A percentile compares a stretch with the other conserved stretches of the same genome.
Conservation (phyloP, 37 sponge, comb jelly and placozoan species). For the Cladorhizidae sp. region DNA sequence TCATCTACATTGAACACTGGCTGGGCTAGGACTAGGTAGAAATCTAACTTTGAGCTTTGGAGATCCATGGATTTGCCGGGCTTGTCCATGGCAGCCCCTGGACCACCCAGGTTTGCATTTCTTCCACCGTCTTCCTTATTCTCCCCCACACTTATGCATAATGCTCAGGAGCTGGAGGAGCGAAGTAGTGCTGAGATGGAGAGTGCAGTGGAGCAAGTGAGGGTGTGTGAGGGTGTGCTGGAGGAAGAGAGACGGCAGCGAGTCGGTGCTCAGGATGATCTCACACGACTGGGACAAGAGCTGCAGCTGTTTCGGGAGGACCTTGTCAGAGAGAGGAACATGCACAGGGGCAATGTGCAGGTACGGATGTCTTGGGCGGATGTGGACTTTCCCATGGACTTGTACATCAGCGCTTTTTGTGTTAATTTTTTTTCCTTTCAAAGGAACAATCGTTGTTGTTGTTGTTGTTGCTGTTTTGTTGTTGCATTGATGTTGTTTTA, state of each 20-base stretch:
- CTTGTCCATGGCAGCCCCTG: too few relatives aligned
- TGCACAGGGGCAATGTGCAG: slow-evolving; percentile 4
- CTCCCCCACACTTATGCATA: neutral
- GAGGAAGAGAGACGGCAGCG: slow-evolving; percentile 31
- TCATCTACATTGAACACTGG: too few relatives aligned
- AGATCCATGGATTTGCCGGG: too few relatives aligned
- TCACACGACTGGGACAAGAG: slow-evolving; percentile 30
- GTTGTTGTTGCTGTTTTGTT: neutral
- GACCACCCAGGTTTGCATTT: too few relatives aligned
- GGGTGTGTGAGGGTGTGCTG: slow-evolving; percentile 36
- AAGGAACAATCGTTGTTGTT: neutral
- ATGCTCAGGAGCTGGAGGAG: slow-evolving; percentile 55
- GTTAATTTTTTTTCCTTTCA: neutral
- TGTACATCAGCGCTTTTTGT: neutral
- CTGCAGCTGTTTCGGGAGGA: slow-evolving; percentile 24
- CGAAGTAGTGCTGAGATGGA: slow-evolving; percentile 31
- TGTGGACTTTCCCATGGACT: neutral
- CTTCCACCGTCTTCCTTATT: neutral
- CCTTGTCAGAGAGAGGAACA: slow-evolving; percentile 17
- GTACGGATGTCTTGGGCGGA: neutral
- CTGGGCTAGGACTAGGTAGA: too few relatives aligned
- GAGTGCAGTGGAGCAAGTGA: slow-evolving; percentile 37
- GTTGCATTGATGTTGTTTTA: too few relatives aligned
- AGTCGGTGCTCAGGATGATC: neutral
- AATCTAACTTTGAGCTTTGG: too few relatives aligned